Conservation (phyloP, 2,888 invertebrate species). For the Sisyra nigra region DNA sequence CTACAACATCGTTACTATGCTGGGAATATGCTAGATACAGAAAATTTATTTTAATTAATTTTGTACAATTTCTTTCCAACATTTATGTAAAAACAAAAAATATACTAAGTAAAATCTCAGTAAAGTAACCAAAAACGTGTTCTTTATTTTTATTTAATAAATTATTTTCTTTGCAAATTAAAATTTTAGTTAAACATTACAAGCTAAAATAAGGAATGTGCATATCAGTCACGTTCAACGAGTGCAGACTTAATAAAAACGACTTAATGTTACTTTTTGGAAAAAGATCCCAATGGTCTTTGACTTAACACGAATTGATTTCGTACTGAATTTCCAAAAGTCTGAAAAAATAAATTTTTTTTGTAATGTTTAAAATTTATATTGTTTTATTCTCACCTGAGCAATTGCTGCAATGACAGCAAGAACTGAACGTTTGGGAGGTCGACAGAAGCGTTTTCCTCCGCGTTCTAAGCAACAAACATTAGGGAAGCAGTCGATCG, state of each 20-base stretch:
- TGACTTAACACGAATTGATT: slow-evolving; percentile 3
- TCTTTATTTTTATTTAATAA: slow-evolving; percentile 1
- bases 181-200: background rate
- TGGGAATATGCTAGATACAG: slow-evolving; percentile 11
- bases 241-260: background rate
- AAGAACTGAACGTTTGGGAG: slow-evolving; percentile 53
- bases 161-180: background rate
- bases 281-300: background rate
- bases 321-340: slow-evolving; percentile 14
- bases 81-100: slow-evolving; percentile 1
- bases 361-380: background rate
- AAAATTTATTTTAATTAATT: slow-evolving; percentile 7
- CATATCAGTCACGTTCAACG: too few species aligned
- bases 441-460: slow-evolving; percentile 52
- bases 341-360: slow-evolving; percentile 13
- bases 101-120: slow-evolving; percentile 2
- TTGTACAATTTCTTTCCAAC: slow-evolving; percentile 8
- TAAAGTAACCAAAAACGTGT: slow-evolving; percentile 3
- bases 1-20: slow-evolving; percentile 2
- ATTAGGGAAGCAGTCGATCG: slow-evolving; percentile 64
- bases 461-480: slow-evolving; percentile 64
- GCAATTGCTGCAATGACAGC: slow-evolving; percentile 45
- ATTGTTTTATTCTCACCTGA: too few species aligned
- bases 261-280: background rate
- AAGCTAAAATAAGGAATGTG: background rate